A percentile compares a stretch with the other conserved stretches of the same genome.
Evolutionary conservation across 2,888 invertebrate genomes (phyloP).

Genomic region (Strigamia crassipes): DNA sequence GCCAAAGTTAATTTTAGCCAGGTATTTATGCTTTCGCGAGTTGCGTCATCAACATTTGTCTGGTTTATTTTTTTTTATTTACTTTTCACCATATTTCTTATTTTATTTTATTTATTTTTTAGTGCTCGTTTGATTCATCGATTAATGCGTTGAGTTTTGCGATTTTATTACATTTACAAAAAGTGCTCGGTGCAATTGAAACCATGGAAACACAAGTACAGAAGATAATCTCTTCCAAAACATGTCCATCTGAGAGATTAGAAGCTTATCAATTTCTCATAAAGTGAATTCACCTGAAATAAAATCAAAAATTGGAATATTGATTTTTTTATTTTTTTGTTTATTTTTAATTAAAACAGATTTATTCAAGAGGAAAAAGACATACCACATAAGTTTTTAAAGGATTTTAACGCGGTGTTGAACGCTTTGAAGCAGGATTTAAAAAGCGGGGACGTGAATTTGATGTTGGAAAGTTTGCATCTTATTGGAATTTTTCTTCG

Average conservation of each 20-base stretch:
- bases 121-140: neutral
- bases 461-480: constrained; percentile 38
- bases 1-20: neutral
- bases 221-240: constrained; percentile 20
- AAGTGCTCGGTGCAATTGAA: neutral
- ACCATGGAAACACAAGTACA: neutral
- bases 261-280: constrained; percentile 18
- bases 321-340: neutral
- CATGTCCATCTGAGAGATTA: neutral
- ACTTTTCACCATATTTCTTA: neutral
- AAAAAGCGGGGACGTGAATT: neutral
- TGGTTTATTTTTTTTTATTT: neutral
- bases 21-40: neutral
- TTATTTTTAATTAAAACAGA: neutral
- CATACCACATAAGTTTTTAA: neutral
- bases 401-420: neutral
- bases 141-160: neutral
- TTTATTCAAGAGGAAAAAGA: constrained; percentile 31
- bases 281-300: neutral
- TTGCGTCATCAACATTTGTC: neutral
- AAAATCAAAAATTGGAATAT: no score
- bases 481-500: constrained; percentile 36
- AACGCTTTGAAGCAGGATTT: constrained; percentile 2
- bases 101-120: neutral
- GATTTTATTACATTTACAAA: neutral